These are phyloP conservation scores for Phoxinus phoxinus DNA, from an alignment of 2,113 vertebrate species.

Conservation along the genomic window DNA sequence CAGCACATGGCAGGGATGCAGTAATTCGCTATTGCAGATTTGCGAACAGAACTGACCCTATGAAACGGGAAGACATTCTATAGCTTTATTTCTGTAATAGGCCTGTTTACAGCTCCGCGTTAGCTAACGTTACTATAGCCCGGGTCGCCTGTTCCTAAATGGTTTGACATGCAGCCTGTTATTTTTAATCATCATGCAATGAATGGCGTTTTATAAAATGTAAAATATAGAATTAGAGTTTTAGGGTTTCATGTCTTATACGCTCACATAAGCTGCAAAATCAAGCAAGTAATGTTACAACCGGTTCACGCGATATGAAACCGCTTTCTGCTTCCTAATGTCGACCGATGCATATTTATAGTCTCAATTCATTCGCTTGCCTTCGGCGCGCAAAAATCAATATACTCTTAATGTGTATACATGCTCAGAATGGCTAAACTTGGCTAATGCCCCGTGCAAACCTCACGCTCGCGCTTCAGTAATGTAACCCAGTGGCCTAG, in stretches of 20 bases:
- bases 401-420: constrained; percentile 20
- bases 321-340: background rate
- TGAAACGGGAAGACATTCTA: background rate
- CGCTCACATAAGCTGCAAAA: background rate
- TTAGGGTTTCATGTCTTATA: background rate
- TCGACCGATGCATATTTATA: constrained; percentile 18
- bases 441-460: constrained; percentile 29
- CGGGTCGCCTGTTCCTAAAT: constrained; percentile 14
- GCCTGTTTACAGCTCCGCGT: constrained; percentile 40
- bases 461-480: background rate
- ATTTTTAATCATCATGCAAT: background rate
- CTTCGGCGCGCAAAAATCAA: constrained; percentile 9
- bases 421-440: constrained; percentile 20
- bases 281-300: no score
- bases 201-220: background rate
- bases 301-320: constrained; percentile 15
- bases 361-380: constrained; percentile 26
- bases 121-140: constrained; percentile 21
- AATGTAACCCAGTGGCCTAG: constrained; percentile 32
- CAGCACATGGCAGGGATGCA: constrained; percentile 29
- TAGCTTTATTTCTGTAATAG: constrained; percentile 29
- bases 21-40: background rate
- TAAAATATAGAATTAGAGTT: background rate
- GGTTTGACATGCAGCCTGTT: constrained; percentile 12
- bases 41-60: background rate